Evolutionary conservation across 92 coral and sea anemone genomes (phyloP).

Genomic region (Pocillopora grandis): DNA sequence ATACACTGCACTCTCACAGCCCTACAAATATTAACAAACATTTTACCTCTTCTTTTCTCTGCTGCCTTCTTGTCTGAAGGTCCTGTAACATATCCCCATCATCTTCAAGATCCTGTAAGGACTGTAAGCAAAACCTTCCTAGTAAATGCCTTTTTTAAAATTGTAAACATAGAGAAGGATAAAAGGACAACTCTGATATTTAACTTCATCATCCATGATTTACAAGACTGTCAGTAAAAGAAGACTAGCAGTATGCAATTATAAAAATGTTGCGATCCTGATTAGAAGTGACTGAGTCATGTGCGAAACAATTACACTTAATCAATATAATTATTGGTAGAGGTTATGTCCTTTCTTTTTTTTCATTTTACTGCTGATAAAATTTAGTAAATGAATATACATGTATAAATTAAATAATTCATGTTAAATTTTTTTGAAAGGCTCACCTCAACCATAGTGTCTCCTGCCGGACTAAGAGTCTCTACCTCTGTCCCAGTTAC

Average conservation of each 20-base stretch:
- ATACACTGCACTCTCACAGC: too few relatives aligned
- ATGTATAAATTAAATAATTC: not conserved
- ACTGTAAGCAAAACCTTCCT: constrained; percentile 28
- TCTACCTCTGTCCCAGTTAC: constrained; percentile 58
- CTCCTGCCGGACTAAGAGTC: constrained; percentile 59
- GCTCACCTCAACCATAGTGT: constrained; percentile 65
- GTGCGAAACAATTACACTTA: too few relatives aligned
- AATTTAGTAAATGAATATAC: not conserved
- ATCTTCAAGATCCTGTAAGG: constrained; percentile 62
- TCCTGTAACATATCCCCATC: constrained; percentile 82
- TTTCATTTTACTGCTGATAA: too few relatives aligned
- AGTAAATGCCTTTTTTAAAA: not conserved
- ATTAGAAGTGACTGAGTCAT: too few relatives aligned
- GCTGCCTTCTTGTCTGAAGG: constrained; percentile 73
- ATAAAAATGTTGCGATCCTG: too few relatives aligned
- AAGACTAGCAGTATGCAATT: too few relatives aligned
- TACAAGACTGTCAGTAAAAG: too few relatives aligned
- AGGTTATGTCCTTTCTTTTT: too few relatives aligned
- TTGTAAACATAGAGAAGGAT: not conserved
- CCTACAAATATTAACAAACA: too few relatives aligned
- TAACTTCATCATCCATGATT: too few relatives aligned
- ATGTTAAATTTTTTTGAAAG: not conserved
- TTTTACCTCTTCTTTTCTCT: constrained; percentile 75
- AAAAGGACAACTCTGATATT: too few relatives aligned
- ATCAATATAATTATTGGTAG: too few relatives aligned